Base-by-base conservation (phyloP, 2,113 vertebrate species). In the Stigmatopora nigra region DNA sequence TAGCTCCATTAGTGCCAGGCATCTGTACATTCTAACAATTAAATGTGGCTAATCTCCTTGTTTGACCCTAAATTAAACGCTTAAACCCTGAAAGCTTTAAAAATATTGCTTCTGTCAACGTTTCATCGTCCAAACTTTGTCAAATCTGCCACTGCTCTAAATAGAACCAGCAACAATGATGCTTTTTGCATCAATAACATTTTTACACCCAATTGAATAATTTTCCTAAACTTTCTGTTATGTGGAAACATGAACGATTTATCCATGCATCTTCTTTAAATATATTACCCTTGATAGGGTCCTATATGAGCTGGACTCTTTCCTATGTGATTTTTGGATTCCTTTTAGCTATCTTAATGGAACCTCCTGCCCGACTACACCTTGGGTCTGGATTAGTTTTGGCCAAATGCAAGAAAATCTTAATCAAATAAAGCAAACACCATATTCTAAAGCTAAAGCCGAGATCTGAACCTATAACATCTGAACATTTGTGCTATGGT, bases 11-110 rank as follows among this genome's bases (percentile, higher is more conserved):
- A 72, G 68, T 77, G 75, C 31, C 55, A 64, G 52, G 74, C 67
- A 58, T 66, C 31, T 67, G 67, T 80, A 73, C 63, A 78, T 82
- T 80, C 72, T 71, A 45, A 66, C 56, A 71, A 67, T 78, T 14
- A 70, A 70, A 70, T 70, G 4, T 71, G 63, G 67, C 35, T 56
- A 56, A 55, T 58, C 41, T 77, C 68, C 20, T 44, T 56, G 70
- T 70, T 67, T 74, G 69, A 73, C 73, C 36, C 8, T 20, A 31
- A 56, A 67, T 62, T 78, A 73, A 57, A 76, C 65, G 63, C 58
- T 70, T 57, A 80, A 78, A 71, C 47, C 67, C 35, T 56, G 60
- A 22, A 60, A 44, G 55, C 69, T 68, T 80, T 80, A 9, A 63
- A 63, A 64, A 31, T 14, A 19, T 47, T 17, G 8, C 17, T 68